Evolutionary conservation across 2,797 vertebrate genomes (phyloP).

Genomic region (Botia almorhae): DNA sequence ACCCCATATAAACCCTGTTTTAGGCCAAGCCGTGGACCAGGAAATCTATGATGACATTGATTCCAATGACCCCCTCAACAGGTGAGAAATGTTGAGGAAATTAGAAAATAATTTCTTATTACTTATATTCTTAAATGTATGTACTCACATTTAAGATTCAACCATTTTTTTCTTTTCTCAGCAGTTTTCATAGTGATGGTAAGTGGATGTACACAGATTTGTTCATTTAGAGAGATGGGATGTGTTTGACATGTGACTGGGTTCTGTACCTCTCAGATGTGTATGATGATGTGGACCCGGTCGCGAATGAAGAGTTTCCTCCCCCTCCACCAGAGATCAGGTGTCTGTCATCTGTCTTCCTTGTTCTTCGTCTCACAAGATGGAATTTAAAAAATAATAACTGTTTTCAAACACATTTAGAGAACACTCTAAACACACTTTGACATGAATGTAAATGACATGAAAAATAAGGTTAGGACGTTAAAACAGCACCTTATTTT

Average conservation of each 20-base stretch:
- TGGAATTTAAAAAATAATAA: no score
- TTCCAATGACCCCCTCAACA: slow-evolving; percentile 55
- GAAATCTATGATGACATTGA: slow-evolving; percentile 60
- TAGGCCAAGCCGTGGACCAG: slow-evolving; percentile 42
- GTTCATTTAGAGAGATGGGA: not conserved
- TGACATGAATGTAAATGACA: no score
- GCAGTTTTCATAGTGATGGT: slow-evolving; percentile 72
- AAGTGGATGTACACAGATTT: slow-evolving; percentile 43
- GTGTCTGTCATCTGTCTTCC: slow-evolving; percentile 58
- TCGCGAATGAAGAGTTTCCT: slow-evolving; percentile 71
- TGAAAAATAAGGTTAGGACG: no score
- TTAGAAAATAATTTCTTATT: not conserved
- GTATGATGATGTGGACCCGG: slow-evolving; percentile 76
- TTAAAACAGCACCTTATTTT: no score
- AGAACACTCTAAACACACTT: no score
- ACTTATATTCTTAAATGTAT: not conserved
- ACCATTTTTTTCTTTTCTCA: slow-evolving; percentile 54
- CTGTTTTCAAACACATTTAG: no score
- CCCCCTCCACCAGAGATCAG: slow-evolving; percentile 76
- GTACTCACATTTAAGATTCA: slow-evolving; percentile 37
- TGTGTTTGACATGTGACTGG: not conserved
- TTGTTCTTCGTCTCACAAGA: no score
- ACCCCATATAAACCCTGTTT: slow-evolving; percentile 54
- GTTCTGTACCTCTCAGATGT: slow-evolving; percentile 65
- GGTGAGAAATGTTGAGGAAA: slow-evolving; percentile 44